Conservation (phyloP, 2,113 vertebrate genomes). For the Indicator maculatus region DNA sequence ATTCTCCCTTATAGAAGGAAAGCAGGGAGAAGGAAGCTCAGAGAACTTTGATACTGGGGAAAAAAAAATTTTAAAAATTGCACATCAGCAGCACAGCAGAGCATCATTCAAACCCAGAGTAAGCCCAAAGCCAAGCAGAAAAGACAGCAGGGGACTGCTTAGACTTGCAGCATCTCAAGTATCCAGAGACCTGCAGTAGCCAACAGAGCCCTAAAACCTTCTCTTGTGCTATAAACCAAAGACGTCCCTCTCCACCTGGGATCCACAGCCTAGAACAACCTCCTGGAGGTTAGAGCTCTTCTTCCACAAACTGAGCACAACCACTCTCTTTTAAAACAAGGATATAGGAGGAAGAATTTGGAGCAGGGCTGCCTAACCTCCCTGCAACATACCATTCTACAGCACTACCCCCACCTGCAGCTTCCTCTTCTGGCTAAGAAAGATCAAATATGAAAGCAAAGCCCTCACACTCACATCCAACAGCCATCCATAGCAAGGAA, state of each 20-base stretch:
- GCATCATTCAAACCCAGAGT: neutral
- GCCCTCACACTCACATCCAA: neutral
- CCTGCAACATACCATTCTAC: neutral
- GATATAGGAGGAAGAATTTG: neutral
- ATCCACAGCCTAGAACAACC: neutral
- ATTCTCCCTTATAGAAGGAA: neutral
- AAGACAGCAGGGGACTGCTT: neutral
- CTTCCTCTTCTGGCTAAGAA: slow-evolving; percentile 8
- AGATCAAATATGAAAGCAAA: neutral
- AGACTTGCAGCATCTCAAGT: neutral
- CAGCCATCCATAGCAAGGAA: neutral
- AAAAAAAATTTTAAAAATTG: neutral
- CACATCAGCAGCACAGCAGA: neutral
- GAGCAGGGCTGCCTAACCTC: neutral
- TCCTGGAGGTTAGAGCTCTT: neutral
- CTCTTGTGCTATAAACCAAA: neutral
- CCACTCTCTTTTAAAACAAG: rapidly evolving
- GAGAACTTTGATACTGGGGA: neutral
- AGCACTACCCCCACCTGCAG: neutral
- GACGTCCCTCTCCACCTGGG: neutral
- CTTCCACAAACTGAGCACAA: neutral
- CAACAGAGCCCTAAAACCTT: neutral
- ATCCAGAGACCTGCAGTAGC: neutral
- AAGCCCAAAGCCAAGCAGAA: neutral
- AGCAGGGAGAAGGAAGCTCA: neutral